Evolutionary conservation across 2,113 vertebrate species (phyloP).

Genomic region (Cromileptes altivelis): DNA sequence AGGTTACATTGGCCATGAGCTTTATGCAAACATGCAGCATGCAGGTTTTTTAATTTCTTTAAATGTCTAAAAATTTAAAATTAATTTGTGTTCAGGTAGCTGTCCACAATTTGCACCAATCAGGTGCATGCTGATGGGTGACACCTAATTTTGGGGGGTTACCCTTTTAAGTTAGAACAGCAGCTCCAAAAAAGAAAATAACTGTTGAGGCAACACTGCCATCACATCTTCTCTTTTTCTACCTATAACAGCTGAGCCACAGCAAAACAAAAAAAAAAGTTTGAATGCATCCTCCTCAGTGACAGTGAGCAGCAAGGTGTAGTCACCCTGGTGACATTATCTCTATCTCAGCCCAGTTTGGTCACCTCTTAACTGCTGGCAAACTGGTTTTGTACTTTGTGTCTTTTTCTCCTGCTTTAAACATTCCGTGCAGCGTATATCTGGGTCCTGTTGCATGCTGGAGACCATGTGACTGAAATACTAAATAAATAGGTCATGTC

Average conservation of each 20-base stretch:
- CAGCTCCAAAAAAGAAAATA: no score
- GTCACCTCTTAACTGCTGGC: background rate
- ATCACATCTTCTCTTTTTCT: slow-evolving; percentile 8
- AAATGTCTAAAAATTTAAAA: no score
- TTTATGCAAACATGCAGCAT: no score
- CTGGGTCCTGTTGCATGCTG: slow-evolving; percentile 24
- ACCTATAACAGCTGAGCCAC: slow-evolving; percentile 33
- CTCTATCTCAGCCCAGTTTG: background rate
- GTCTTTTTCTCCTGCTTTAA: background rate
- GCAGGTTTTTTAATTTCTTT: no score
- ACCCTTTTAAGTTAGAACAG: no score
- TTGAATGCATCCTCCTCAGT: slow-evolving; percentile 24
- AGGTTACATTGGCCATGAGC: no score
- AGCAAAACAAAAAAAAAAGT: slow-evolving; percentile 32
- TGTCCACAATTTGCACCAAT: no score
- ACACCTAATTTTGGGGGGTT: no score
- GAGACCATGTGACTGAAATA: slow-evolving; percentile 19
- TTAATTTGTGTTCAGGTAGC: no score
- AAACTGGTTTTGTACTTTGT: background rate
- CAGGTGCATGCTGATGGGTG: no score
- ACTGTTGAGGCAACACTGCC: slow-evolving; percentile 5
- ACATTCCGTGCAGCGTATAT: background rate
- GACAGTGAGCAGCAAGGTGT: background rate
- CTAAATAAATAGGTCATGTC: slow-evolving; percentile 55
- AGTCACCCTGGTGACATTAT: background rate